Evolutionary conservation across 2,888 invertebrate species (phyloP).

Genomic region (Gymnocheta viridis): DNA sequence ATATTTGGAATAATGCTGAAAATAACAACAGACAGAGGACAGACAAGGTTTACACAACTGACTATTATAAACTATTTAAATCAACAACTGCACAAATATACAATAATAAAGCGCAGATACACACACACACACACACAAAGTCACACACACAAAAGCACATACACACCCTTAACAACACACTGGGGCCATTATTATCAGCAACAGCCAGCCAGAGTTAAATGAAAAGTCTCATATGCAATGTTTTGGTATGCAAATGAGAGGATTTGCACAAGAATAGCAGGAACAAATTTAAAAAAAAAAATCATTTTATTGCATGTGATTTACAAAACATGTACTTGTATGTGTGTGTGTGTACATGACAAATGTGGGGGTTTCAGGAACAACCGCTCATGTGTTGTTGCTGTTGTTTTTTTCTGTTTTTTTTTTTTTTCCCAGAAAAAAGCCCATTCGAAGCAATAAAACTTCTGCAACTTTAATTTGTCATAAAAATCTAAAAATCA

Average conservation of each 20-base stretch:
- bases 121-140: not conserved
- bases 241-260: slow-evolving; percentile 21
- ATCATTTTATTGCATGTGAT: slow-evolving; percentile 8
- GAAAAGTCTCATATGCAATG: slow-evolving; percentile 1
- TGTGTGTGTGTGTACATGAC: not conserved
- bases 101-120: not conserved
- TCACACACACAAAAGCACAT: not conserved
- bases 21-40: slow-evolving; percentile 67
- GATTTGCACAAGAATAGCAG: not conserved
- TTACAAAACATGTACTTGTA: not conserved
- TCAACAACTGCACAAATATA: slow-evolving; percentile 19
- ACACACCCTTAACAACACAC: not conserved
- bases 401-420: not conserved
- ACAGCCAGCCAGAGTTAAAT: slow-evolving; percentile 22
- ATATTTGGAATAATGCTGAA: slow-evolving; percentile 41
- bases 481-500: too few species aligned
- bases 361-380: not conserved
- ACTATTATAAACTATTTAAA: slow-evolving; percentile 54
- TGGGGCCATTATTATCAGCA: slow-evolving; percentile 1
- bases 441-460: not conserved
- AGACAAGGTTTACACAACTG: slow-evolving; percentile 57
- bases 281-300: too few species aligned
- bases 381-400: not conserved
- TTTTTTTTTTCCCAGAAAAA: not conserved
- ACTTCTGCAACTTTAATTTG: too few species aligned